Conservation (phyloP, 2,113 vertebrate genomes). For the Hyperoodon ampullatus region DNA sequence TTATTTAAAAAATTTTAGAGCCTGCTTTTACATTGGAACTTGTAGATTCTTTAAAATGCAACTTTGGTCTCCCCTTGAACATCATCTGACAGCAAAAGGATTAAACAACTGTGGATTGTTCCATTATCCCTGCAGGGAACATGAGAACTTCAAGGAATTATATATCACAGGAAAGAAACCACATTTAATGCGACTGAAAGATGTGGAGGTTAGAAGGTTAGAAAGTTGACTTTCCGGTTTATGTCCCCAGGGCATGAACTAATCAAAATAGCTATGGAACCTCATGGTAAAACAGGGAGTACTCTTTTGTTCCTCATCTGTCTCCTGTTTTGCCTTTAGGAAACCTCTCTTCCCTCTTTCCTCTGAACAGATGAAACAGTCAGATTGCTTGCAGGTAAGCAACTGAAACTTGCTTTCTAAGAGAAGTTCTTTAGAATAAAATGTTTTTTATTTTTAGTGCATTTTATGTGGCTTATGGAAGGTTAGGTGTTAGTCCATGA, state of each 20-base stretch:
- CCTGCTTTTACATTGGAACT: neutral
- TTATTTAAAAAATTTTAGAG: neutral
- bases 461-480: constrained; percentile 7
- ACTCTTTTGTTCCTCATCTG: neutral
- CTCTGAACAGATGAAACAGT: constrained; percentile 52
- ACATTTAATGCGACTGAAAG: neutral
- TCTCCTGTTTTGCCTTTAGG: neutral
- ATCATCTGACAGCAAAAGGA: constrained; percentile 73
- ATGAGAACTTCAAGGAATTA: constrained; percentile 61
- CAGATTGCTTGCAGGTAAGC: constrained; percentile 76
- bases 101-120: constrained; percentile 79
- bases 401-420: constrained; percentile 39
- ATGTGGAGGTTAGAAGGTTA: neutral
- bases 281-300: neutral
- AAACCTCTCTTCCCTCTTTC: constrained; percentile 25
- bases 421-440: constrained; percentile 43
- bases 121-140: constrained; percentile 74
- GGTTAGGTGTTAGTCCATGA: neutral
- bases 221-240: constrained; percentile 12
- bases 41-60: neutral
- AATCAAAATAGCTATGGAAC: constrained; percentile 14
- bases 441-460: neutral
- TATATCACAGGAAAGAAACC: neutral
- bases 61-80: constrained; percentile 33
- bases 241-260: neutral